Conservation (phyloP, 2,113 vertebrate genomes). For the Recurvirostra avosetta region DNA sequence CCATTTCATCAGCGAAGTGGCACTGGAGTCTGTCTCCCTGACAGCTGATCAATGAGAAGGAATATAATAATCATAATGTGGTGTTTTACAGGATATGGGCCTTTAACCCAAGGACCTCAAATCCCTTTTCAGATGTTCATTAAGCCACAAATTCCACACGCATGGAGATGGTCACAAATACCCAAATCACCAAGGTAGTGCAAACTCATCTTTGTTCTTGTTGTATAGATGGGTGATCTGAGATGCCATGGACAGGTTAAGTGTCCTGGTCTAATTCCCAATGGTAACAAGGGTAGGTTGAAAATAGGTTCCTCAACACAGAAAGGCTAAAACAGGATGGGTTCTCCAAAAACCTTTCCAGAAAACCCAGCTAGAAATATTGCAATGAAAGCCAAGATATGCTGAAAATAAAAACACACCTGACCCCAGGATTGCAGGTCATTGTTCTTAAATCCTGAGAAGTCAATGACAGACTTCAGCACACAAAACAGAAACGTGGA, state of each 20-base stretch:
- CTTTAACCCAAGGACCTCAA: not conserved
- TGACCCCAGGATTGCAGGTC: not conserved
- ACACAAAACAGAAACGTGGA: not conserved
- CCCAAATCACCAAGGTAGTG: not conserved
- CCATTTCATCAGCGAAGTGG: not conserved
- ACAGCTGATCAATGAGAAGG: not conserved
- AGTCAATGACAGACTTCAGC: not conserved
- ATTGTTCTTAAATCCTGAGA: not conserved
- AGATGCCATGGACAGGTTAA: not conserved
- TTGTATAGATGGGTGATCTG: not conserved
- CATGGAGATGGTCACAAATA: not conserved
- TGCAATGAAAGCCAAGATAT: not conserved
- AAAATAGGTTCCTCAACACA: not conserved
- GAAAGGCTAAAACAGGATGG: not conserved
- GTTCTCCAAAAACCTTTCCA: not conserved
- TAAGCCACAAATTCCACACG: not conserved
- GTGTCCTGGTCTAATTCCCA: not conserved
- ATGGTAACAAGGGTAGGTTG: not conserved
- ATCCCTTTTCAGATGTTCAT: not conserved
- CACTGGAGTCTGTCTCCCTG: not conserved
- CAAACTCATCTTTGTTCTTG: not conserved
- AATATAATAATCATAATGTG: not conserved
- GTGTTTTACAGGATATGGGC: not conserved
- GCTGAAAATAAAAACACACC: not conserved
- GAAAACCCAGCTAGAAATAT: not conserved